Conservation (phyloP, 2,113 vertebrate genomes). For the Eubucco bourcierii region DNA sequence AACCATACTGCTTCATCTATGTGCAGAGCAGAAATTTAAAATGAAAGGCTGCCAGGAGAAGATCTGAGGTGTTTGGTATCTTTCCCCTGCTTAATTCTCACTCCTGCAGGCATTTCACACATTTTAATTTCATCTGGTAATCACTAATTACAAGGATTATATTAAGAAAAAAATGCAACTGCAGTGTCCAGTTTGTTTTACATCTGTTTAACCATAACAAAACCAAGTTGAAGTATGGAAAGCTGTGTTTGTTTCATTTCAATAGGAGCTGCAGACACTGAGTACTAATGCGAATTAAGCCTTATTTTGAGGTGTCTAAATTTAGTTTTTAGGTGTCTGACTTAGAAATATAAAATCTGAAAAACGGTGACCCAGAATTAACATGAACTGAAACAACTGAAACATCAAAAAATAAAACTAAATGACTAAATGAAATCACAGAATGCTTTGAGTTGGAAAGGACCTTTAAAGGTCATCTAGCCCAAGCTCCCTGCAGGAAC, state of each 20-base stretch:
- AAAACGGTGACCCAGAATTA: background rate
- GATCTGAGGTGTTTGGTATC: conserved; percentile 7
- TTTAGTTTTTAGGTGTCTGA: background rate
- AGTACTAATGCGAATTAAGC: background rate
- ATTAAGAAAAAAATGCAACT: conserved; percentile 2
- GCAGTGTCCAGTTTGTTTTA: conserved; percentile 45
- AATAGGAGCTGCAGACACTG: background rate
- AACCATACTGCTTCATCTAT: background rate
- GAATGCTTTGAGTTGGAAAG: no score
- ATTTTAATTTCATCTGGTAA: conserved; percentile 60
- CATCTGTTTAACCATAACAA: conserved; percentile 54
- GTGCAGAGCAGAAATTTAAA: background rate
- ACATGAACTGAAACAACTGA: background rate
- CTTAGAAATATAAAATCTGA: background rate
- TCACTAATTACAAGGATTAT: conserved; percentile 45
- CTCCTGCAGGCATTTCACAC: conserved; percentile 52
- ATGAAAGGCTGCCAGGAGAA: conserved; percentile 22
- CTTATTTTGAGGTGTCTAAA: background rate
- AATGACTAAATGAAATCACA: background rate
- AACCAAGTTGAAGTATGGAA: conserved; percentile 5
- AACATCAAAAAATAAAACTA: background rate
- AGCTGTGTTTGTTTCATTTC: background rate
- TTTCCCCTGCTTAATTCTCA: background rate
- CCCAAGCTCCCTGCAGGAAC: no score
- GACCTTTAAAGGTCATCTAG: no score